Conservation (phyloP, 2,113 vertebrate species). For the Salvator merianae region DNA sequence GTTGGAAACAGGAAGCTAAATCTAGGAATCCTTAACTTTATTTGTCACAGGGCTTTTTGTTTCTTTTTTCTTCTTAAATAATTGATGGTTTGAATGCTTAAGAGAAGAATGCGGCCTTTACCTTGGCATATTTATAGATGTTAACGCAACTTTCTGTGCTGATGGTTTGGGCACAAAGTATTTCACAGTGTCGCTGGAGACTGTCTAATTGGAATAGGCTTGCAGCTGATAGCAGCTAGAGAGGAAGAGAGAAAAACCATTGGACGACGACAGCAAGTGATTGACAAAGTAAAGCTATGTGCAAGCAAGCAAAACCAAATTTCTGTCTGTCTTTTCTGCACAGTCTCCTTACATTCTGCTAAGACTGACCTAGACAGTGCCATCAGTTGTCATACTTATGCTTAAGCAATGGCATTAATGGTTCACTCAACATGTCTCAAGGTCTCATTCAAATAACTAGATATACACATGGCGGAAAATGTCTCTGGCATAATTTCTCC, state of each 20-base stretch:
- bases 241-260: conserved; percentile 26
- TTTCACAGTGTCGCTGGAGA: conserved; percentile 93
- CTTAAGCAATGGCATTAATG: not conserved
- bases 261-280: not conserved
- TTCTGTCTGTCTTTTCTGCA: not conserved
- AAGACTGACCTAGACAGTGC: not conserved
- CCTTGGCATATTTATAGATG: conserved; percentile 95
- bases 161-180: conserved; percentile 88
- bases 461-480: not conserved
- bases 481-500: not conserved
- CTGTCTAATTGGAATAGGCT: conserved; percentile 89
- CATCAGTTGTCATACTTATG: not conserved
- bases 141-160: conserved; percentile 85
- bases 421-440: not conserved
- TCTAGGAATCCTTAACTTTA: not conserved
- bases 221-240: conserved; percentile 88
- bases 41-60: not conserved
- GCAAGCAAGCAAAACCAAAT: conserved; percentile 1
- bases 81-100: not conserved
- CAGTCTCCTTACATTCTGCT: not conserved
- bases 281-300: not conserved
- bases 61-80: not conserved
- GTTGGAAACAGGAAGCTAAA: not conserved
- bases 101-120: conserved; percentile 37
- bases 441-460: not conserved